Base-by-base conservation (phyloP, 2,888 invertebrate genomes). In the Drosophila niveifrons region DNA sequence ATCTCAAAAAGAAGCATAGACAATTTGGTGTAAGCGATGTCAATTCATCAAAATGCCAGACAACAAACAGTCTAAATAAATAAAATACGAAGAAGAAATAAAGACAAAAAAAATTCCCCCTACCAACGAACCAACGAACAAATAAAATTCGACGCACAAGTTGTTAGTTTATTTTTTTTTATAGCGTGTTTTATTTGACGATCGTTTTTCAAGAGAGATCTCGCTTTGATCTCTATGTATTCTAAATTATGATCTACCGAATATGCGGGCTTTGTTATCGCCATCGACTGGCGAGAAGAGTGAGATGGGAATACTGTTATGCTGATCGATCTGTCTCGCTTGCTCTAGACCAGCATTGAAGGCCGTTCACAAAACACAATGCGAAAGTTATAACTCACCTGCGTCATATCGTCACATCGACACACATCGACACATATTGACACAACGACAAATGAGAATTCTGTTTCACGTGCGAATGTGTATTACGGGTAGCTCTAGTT, bases 1-100 rank as follows among this genome's bases (percentile, higher is more conserved):
- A 55, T 58, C 18, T 13, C 15, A 34, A 29, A 9, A 17, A 13
- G 10, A n/a, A 15, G 9, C 52, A 28, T 3, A 28, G 15, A 48
- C 36, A 36, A 31, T 7, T 41, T 36, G 23, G 23, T 29, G 17
- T 15, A n/a, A 34, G 15, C 17, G 18, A 17, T 41, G 46, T 11
- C 70, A 66, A 66, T 74, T 56, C 51, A 80, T 75, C 66, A 78
- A 64, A 73, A 55, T 41, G 66, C 43, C 59, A 59, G 55, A 36
- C 28, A 11, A 18, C n/a, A 55, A 11, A 18, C n/a, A 55, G n/a
- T 13, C 23, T n/a, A 15, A 23, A 44, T 23, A 18, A 29, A 36
- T 11, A 15, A 28, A 28, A 1, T 47, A 28, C 10, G 13, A 36
- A 48, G 28, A n/a, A 10, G 1, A 29, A 28, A 11, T 4, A n/a